A percentile compares a stretch with the other conserved stretches of the same genome.
phyloP scores from a whole-genome alignment of 1,140 invertebrate genomes.

The Doryteuthis pealeii region DNA sequence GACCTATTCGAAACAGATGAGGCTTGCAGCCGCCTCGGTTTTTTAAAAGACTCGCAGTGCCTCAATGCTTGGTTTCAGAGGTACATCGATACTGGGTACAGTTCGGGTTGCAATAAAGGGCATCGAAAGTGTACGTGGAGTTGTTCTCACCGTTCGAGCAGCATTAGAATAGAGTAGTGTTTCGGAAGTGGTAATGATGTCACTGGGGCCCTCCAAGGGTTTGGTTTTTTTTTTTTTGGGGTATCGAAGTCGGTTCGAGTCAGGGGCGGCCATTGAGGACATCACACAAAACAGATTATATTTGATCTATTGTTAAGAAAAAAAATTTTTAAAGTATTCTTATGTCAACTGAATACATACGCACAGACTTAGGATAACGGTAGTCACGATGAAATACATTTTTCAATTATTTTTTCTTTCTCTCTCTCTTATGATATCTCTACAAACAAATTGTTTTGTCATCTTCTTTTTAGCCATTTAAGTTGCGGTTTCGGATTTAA shows the following conservation, averaged over 20 bases:
- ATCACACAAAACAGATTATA: neutral
- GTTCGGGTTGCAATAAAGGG: neutral
- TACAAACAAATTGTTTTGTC: neutral
- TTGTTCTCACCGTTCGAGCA: neutral
- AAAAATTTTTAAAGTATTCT: neutral
- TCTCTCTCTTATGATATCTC: neutral
- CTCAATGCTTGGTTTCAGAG: neutral
- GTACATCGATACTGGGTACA: neutral
- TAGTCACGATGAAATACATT: neutral
- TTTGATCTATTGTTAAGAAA: neutral
- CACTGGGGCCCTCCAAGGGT: neutral
- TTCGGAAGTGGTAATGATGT: neutral
- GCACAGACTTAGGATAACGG: neutral
- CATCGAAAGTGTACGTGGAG: neutral
- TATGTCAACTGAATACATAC: neutral
- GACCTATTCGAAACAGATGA: neutral
- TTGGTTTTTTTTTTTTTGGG: too few species aligned
- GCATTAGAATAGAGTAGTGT: neutral
- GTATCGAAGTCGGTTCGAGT: neutral
- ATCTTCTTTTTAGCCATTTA: too few species aligned
- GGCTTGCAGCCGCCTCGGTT: neutral
- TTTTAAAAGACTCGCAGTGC: neutral
- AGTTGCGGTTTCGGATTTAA: neutral
- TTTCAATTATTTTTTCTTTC: neutral
- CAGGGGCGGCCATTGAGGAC: neutral